phyloP scores from a whole-genome alignment of 2,797 vertebrate genomes.

The Malacoraja senta region DNA sequence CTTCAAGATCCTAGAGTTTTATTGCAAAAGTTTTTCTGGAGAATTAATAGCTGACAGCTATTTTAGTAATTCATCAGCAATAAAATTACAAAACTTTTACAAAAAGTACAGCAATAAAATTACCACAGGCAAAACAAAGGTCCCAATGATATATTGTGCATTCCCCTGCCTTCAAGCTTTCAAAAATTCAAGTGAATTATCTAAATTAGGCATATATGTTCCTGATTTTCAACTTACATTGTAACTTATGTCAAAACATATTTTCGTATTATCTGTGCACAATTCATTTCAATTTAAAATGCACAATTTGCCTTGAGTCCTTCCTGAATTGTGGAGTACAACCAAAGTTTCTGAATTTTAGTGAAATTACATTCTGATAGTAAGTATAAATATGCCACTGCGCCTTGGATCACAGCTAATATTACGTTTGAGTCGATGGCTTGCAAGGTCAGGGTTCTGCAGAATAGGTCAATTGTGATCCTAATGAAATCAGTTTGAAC shows the following conservation, averaged over 20 bases:
- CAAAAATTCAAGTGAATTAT: background rate
- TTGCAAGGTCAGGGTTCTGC: background rate
- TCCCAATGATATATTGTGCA: background rate
- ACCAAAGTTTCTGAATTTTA: background rate
- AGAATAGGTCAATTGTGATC: background rate
- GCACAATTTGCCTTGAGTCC: background rate
- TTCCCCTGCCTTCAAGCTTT: background rate
- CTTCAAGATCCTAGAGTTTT: background rate
- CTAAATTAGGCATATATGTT: background rate
- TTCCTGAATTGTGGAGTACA: background rate
- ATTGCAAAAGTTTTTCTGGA: background rate
- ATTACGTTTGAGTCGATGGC: background rate
- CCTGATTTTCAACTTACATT: background rate
- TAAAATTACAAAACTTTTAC: no score
- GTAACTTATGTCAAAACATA: background rate
- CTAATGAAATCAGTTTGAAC: background rate
- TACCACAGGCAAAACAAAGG: background rate
- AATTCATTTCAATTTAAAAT: background rate
- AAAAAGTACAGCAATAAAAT: no score
- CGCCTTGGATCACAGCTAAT: background rate
- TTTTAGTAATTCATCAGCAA: background rate
- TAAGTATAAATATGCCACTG: background rate
- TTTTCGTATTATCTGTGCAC: background rate
- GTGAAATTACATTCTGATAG: background rate
- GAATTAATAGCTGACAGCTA: background rate